Conservation (phyloP, 2,797 vertebrate genomes). For the Ctenopoma multispine region DNA sequence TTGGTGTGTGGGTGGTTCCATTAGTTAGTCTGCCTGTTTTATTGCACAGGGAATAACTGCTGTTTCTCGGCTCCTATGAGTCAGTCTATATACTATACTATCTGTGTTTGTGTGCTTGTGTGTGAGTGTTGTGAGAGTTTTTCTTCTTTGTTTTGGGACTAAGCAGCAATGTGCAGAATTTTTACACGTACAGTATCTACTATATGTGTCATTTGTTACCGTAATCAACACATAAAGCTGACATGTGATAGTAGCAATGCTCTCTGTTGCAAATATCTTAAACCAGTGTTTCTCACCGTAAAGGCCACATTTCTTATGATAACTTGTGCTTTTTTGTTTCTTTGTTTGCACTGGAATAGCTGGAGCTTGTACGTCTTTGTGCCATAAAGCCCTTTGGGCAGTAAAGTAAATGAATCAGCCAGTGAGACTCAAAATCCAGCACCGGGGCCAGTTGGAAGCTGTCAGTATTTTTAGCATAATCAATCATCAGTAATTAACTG, state of each 20-base stretch:
- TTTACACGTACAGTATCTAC: background rate
- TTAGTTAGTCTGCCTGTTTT: conserved; percentile 76
- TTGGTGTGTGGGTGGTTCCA: conserved; percentile 76
- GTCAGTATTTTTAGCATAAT: background rate
- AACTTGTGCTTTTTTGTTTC: conserved; percentile 5
- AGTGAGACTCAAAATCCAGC: background rate
- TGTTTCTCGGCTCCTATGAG: conserved; percentile 65
- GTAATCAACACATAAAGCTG: conserved; percentile 13
- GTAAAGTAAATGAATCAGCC: conserved; percentile 10
- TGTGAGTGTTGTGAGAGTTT: background rate
- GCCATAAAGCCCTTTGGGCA: conserved; percentile 26
- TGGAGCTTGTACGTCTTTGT: conserved; percentile 8
- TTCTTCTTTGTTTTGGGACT: conserved; percentile 21
- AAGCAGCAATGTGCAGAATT: conserved; percentile 1
- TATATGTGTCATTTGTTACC: background rate
- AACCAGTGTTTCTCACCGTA: conserved; percentile 20
- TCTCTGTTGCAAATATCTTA: conserved; percentile 1
- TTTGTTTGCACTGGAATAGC: conserved; percentile 6
- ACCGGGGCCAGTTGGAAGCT: background rate
- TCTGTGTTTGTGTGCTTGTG: conserved; percentile 19
- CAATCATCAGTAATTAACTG: background rate
- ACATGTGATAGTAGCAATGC: background rate
- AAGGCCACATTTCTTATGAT: conserved; percentile 26
- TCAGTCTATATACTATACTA: conserved; percentile 61
- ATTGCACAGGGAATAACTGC: conserved; percentile 74